phyloP scores from a whole-genome alignment of 2,888 invertebrate species.

The Allophyes oxyacanthae region DNA sequence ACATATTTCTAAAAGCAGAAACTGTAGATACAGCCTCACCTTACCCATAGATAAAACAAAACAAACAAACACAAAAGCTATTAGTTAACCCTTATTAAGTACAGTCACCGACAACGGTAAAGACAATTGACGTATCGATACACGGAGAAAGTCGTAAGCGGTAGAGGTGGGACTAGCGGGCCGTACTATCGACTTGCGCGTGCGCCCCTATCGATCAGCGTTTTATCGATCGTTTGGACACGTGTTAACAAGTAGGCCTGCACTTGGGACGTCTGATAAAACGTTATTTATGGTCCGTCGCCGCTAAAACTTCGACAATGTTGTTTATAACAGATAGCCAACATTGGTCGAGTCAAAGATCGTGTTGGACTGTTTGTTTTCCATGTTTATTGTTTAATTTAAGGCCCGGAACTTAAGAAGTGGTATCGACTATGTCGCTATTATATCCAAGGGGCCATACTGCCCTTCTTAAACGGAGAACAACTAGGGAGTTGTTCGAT shows the following conservation, averaged over 20 bases:
- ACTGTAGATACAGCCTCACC: neutral
- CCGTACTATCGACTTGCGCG: slow-evolving; percentile 52
- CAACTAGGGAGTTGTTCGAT: too few relatives aligned
- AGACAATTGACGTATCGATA: slow-evolving; percentile 50
- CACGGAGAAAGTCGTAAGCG: slow-evolving; percentile 50
- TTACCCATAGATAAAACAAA: slow-evolving; percentile 2
- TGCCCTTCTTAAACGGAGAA: too few relatives aligned
- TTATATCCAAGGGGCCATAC: too few relatives aligned
- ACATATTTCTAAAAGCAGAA: too few relatives aligned
- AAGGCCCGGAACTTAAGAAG: slow-evolving; percentile 2
- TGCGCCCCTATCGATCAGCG: slow-evolving; percentile 67
- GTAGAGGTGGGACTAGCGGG: slow-evolving; percentile 24
- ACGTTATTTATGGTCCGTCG: slow-evolving; percentile 62
- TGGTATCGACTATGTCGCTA: neutral
- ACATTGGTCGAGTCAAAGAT: slow-evolving; percentile 32
- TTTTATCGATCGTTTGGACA: slow-evolving; percentile 69
- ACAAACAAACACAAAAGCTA: slow-evolving; percentile 51
- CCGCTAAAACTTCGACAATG: slow-evolving; percentile 27
- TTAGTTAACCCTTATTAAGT: slow-evolving; percentile 57
- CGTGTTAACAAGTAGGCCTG: slow-evolving; percentile 76
- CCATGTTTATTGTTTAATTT: slow-evolving; percentile 29
- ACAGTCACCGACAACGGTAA: slow-evolving; percentile 47
- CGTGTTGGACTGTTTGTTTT: slow-evolving; percentile 34
- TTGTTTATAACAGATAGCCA: slow-evolving; percentile 48
- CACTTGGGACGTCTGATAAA: slow-evolving; percentile 67